Evolutionary conservation across 64 coral and sea anemone species (phyloP).

Genomic region (Montipora foliosa): DNA sequence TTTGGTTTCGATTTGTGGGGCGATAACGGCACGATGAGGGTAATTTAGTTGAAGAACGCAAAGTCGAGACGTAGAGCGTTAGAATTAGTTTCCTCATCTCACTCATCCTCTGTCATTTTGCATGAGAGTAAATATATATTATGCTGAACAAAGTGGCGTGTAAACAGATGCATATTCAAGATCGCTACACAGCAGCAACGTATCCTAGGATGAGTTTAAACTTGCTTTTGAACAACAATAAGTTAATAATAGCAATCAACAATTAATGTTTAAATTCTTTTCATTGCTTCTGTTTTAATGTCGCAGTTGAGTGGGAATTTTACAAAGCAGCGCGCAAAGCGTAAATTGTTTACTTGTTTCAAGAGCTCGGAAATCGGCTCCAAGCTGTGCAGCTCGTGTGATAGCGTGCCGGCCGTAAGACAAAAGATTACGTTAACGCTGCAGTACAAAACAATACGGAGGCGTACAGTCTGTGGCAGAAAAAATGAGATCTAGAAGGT

Average conservation of each 20-base stretch:
- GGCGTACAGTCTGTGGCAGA: not conserved
- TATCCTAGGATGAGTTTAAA: constrained; percentile 22
- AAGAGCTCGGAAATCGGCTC: not conserved
- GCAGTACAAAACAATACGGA: not conserved
- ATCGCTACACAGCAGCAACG: not conserved
- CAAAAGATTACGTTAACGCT: not conserved
- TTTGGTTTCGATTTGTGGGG: not conserved
- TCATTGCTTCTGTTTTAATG: constrained; percentile 15
- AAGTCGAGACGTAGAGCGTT: not conserved
- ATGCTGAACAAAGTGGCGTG: no score
- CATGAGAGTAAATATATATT: no score
- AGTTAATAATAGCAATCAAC: not conserved
- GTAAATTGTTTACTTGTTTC: constrained; percentile 14
- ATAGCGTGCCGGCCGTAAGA: constrained; percentile 12
- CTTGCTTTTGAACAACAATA: constrained; percentile 33
- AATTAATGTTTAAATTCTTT: constrained; percentile 38
- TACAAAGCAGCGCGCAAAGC: constrained; percentile 15
- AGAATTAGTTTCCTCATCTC: not conserved
- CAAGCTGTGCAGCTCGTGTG: constrained; percentile 28
- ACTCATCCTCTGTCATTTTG: not conserved
- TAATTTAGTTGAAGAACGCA: not conserved
- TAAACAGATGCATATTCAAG: not conserved
- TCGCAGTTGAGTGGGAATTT: constrained; percentile 4
- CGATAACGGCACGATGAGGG: no score
- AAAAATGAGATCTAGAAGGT: constrained; percentile 6